Conservation (phyloP, 2,888 invertebrate genomes). For the Eupithecia subfuscata region DNA sequence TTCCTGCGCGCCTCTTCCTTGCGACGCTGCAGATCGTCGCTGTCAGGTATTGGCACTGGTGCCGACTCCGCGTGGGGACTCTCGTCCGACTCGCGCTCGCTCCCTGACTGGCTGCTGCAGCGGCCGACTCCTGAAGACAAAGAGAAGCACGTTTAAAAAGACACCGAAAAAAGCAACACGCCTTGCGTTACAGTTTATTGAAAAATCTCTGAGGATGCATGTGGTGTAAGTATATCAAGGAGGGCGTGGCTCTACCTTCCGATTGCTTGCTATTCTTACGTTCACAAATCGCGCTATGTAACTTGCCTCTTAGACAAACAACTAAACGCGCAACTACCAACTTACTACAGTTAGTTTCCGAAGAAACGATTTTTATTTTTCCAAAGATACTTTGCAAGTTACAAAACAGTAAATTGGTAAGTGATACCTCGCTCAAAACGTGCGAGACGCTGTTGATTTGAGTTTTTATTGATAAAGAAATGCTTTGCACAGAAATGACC, state of each 20-base stretch:
- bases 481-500: neutral
- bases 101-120: conserved; percentile 83
- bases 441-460: neutral
- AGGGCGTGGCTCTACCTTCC: neutral
- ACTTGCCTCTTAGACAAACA: neutral
- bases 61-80: conserved; percentile 77
- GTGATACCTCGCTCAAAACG: neutral
- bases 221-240: neutral
- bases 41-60: conserved; percentile 85
- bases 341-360: neutral
- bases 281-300: neutral
- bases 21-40: conserved; percentile 88
- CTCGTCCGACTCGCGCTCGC: conserved; percentile 80
- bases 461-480: neutral
- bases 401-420: neutral
- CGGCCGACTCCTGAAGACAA: conserved; percentile 76
- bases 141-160: conserved; percentile 22
- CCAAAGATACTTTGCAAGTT: neutral
- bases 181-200: neutral
- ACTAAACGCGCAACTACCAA: neutral
- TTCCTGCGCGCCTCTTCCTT: conserved; percentile 95
- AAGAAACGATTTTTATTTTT: neutral
- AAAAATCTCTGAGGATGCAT: neutral
- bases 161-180: neutral
- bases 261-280: neutral